Evolutionary conservation across 64 coral and sea anemone genomes (phyloP).

Genomic region (Platygyra sinensis): DNA sequence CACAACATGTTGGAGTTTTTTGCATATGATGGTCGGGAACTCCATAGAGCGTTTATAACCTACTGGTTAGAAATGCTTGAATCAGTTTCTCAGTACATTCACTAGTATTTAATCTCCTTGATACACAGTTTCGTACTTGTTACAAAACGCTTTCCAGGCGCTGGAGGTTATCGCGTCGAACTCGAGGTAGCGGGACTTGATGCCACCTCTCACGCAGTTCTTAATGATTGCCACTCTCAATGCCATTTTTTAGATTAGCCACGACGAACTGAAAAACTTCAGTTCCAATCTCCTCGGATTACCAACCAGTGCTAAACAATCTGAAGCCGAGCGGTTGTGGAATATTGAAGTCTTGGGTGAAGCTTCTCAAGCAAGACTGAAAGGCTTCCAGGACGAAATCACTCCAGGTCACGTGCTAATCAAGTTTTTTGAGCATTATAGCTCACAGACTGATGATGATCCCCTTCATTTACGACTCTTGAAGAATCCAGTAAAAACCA

Average conservation of each 20-base stretch:
- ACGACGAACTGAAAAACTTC: neutral
- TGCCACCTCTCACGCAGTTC: neutral
- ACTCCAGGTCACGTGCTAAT: slow-evolving; percentile 52
- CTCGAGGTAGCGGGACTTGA: too few species aligned
- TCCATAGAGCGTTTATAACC: too few species aligned
- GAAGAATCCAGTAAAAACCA: slow-evolving; percentile 39
- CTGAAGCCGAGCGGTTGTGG: slow-evolving; percentile 18
- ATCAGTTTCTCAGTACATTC: too few species aligned
- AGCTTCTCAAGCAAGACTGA: slow-evolving; percentile 4
- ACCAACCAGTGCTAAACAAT: neutral
- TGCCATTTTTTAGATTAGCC: neutral
- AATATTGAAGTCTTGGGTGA: slow-evolving; percentile 23
- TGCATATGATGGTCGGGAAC: too few species aligned
- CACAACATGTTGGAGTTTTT: too few species aligned
- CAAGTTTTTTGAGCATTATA: slow-evolving; percentile 67
- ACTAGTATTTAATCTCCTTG: too few species aligned
- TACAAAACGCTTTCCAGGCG: too few species aligned
- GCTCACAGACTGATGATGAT: slow-evolving; percentile 32
- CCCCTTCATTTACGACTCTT: slow-evolving; percentile 36
- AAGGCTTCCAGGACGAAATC: slow-evolving; percentile 25
- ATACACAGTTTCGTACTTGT: too few species aligned
- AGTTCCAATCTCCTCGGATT: slow-evolving; percentile 2
- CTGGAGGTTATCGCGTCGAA: too few species aligned
- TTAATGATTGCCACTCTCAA: neutral
- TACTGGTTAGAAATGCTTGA: too few species aligned